Percentiles rank a stretch among this genome's conserved stretches.
phyloP scores from a whole-genome alignment of 2,888 invertebrate genomes.

The Agrilus mali region DNA sequence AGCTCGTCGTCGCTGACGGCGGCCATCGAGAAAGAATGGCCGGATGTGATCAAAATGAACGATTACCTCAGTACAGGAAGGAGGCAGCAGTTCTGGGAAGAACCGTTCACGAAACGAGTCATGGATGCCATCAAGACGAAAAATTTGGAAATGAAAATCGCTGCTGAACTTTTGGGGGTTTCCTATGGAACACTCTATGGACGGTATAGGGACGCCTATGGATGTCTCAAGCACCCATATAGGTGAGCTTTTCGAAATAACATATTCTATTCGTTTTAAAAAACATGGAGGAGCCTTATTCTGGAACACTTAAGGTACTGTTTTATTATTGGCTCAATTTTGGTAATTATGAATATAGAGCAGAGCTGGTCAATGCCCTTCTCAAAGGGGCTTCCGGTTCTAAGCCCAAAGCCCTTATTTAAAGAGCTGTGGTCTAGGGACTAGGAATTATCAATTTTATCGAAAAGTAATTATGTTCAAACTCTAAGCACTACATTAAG shows the following conservation, averaged over 20 bases:
- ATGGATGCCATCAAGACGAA: slow-evolving; percentile 85
- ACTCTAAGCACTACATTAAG: no score
- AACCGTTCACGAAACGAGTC: slow-evolving; percentile 74
- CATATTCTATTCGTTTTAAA: no score
- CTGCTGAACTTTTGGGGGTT: slow-evolving; percentile 78
- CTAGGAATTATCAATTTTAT: no score
- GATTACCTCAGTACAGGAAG: slow-evolving; percentile 77
- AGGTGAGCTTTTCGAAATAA: slow-evolving; percentile 39
- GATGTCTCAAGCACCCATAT: slow-evolving; percentile 77
- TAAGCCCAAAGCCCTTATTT: no score
- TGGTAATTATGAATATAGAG: no score
- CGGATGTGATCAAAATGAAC: slow-evolving; percentile 73
- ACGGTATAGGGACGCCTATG: slow-evolving; percentile 78
- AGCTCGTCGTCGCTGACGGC: slow-evolving; percentile 23
- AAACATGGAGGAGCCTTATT: no score
- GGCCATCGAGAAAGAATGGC: slow-evolving; percentile 34
- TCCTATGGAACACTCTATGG: slow-evolving; percentile 87
- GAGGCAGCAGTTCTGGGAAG: slow-evolving; percentile 87
- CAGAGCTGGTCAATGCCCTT: no score
- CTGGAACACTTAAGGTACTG: no score
- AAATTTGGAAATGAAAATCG: slow-evolving; percentile 87
- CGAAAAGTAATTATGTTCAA: no score
- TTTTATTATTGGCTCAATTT: no score
- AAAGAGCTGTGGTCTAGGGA: no score
- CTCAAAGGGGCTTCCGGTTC: no score